Conservation (phyloP, 2,888 invertebrate species). For the Cerastoderma edule region DNA sequence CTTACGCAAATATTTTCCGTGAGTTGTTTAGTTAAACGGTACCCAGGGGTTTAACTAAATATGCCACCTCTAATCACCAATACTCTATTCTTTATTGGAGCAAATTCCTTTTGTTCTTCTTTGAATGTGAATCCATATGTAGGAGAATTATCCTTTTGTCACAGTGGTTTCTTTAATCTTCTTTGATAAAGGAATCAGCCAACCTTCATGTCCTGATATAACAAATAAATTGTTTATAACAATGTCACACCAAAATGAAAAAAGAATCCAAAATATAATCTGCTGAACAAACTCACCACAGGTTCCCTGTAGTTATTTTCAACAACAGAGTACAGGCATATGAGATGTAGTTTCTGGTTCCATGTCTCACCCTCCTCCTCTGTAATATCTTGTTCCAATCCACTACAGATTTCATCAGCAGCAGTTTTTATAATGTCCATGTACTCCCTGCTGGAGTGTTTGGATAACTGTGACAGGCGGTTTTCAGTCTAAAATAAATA, state of each 20-base stretch:
- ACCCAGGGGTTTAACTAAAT: too few relatives aligned
- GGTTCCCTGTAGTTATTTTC: constrained; percentile 31
- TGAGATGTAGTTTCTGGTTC: constrained; percentile 49
- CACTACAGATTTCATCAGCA: constrained; percentile 46
- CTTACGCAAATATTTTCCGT: too few relatives aligned
- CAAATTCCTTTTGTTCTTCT: too few relatives aligned
- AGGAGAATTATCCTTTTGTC: too few relatives aligned
- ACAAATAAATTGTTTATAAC: too few relatives aligned
- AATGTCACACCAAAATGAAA: background rate
- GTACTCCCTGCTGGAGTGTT: constrained; percentile 26
- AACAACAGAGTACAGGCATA: constrained; percentile 40
- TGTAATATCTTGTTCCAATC: constrained; percentile 46
- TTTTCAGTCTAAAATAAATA: constrained; percentile 30
- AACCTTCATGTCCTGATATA: too few relatives aligned
- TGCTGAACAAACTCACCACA: constrained; percentile 23
- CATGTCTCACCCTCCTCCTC: constrained; percentile 32
- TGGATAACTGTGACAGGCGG: constrained; percentile 25
- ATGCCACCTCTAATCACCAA: too few relatives aligned
- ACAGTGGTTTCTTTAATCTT: too few relatives aligned
- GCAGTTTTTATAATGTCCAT: constrained; percentile 31
- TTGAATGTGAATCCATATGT: too few relatives aligned
- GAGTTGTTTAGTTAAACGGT: too few relatives aligned
- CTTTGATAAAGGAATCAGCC: too few relatives aligned
- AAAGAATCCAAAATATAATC: background rate
- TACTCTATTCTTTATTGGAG: too few relatives aligned